Conservation (phyloP, 2,113 vertebrate species). For the Phasianus colchicus region DNA sequence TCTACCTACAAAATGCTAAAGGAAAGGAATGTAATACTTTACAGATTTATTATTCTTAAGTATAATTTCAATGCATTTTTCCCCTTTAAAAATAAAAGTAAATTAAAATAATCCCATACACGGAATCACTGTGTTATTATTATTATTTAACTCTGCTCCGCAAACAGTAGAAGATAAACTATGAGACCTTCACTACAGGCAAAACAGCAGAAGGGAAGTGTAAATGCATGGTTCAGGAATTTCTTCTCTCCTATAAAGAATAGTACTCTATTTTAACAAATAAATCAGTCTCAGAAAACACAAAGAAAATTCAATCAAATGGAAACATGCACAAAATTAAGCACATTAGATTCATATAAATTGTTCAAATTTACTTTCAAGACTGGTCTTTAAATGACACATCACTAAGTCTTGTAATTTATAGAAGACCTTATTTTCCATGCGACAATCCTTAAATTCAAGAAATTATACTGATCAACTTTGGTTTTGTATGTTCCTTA, state of each 20-base stretch:
- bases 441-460: neutral
- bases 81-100: neutral
- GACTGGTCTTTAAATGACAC: neutral
- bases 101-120: no score
- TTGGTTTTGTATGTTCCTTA: neutral
- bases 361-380: neutral
- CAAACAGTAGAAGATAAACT: neutral
- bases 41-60: neutral
- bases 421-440: neutral
- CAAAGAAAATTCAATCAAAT: neutral
- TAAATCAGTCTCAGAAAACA: neutral
- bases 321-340: neutral
- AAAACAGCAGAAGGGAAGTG: neutral
- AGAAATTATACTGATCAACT: neutral
- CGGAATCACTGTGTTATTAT: no score
- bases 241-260: neutral
- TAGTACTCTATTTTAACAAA: neutral
- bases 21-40: neutral
- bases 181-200: neutral
- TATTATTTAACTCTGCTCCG: neutral
- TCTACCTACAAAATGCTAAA: neutral
- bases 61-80: neutral
- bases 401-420: neutral
- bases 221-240: neutral
- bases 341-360: neutral